Percentiles rank a stretch among this genome's conserved stretches.
phyloP scores from a whole-genome alignment of 2,888 invertebrate genomes.

The Tricholauxania praeusta region DNA sequence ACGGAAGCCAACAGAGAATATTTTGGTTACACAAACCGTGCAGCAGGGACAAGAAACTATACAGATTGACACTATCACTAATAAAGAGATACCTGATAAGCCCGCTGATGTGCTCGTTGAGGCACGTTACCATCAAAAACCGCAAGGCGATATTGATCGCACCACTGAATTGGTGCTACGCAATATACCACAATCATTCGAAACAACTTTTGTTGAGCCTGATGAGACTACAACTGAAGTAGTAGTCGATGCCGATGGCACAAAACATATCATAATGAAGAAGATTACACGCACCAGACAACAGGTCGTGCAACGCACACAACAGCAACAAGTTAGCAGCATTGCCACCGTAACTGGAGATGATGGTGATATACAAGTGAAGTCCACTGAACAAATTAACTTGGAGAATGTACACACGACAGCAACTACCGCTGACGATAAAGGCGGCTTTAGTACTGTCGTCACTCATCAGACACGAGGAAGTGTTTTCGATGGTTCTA shows the following conservation, averaged over 20 bases:
- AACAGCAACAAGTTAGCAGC: slow-evolving; percentile 72
- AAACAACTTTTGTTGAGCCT: slow-evolving; percentile 84
- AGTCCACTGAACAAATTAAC: slow-evolving; percentile 72
- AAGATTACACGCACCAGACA: slow-evolving; percentile 79
- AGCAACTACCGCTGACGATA: slow-evolving; percentile 69
- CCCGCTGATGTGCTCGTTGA: slow-evolving; percentile 77
- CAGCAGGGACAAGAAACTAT: slow-evolving; percentile 78
- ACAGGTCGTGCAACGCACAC: slow-evolving; percentile 73
- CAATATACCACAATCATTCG: slow-evolving; percentile 81
- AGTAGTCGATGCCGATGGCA: slow-evolving; percentile 83
- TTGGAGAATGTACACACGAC: slow-evolving; percentile 70
- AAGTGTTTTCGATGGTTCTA: slow-evolving; percentile 56
- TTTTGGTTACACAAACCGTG: slow-evolving; percentile 75
- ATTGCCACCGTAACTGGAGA: slow-evolving; percentile 70
- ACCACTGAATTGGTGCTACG: slow-evolving; percentile 80
- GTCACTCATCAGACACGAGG: slow-evolving; percentile 57
- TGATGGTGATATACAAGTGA: slow-evolving; percentile 75
- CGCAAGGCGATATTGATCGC: slow-evolving; percentile 69
- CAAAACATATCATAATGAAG: slow-evolving; percentile 82
- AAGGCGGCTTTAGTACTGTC: slow-evolving; percentile 70
- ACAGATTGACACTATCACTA: slow-evolving; percentile 77
- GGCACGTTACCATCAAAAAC: slow-evolving; percentile 76
- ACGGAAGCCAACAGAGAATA: slow-evolving; percentile 72
- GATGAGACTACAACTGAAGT: slow-evolving; percentile 85
- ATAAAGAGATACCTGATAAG: slow-evolving; percentile 70